These are phyloP conservation scores for Chionis minor DNA, from an alignment of 2,113 vertebrate species.

Conservation along the genomic window DNA sequence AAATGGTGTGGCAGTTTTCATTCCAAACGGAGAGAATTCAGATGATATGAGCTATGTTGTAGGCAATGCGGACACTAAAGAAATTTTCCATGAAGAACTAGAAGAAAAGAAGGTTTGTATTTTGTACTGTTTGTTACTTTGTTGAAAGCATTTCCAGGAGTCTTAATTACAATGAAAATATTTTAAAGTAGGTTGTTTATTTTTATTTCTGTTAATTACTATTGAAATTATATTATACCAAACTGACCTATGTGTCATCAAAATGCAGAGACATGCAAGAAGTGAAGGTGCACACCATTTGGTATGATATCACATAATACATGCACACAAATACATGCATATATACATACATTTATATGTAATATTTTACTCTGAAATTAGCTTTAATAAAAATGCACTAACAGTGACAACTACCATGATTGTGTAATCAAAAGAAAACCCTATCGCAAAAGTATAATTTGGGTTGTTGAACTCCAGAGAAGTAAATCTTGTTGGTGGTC, in stretches of 20 bases:
- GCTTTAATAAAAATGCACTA: background rate
- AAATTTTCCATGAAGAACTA: background rate
- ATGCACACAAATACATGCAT: background rate
- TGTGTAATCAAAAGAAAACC: background rate
- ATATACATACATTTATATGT: background rate
- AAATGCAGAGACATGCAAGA: background rate
- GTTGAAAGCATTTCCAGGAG: background rate
- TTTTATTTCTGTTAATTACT: background rate
- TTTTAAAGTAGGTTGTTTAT: background rate
- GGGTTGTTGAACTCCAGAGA: background rate
- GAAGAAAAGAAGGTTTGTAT: background rate
- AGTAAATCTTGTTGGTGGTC: background rate
- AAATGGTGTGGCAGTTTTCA: background rate
- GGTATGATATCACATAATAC: background rate
- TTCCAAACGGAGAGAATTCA: background rate
- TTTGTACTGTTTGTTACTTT: background rate
- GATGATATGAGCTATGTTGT: background rate
- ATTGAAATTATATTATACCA: background rate
- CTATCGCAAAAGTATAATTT: background rate
- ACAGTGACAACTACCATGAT: background rate
- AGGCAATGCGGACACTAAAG: background rate
- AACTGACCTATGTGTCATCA: background rate
- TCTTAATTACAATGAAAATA: background rate
- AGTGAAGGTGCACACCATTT: background rate
- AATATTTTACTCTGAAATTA: background rate